Evolutionary conservation across 2,113 vertebrate genomes (phyloP).

Genomic region (Syngnathoides biaculeatus): DNA sequence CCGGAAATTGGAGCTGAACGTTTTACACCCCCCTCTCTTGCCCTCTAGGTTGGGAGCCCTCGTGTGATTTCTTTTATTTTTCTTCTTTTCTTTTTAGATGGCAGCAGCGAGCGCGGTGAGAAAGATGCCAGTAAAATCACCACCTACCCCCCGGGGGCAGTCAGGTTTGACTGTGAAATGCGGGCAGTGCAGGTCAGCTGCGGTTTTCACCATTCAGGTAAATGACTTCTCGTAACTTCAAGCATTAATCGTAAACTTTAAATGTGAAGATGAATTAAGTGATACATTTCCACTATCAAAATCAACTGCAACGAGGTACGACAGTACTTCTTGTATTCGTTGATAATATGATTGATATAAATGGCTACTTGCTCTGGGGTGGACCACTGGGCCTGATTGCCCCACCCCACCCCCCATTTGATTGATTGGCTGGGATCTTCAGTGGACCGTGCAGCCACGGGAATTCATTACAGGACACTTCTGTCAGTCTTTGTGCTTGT

Average conservation of each 20-base stretch:
- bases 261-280: background rate
- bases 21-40: constrained; percentile 7
- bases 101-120: constrained; percentile 93
- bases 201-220: constrained; percentile 98
- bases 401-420: too few relatives aligned
- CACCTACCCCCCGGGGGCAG: constrained; percentile 91
- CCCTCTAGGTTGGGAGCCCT: constrained; percentile 29
- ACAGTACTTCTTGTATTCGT: background rate
- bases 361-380: too few relatives aligned
- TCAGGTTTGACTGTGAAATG: constrained; percentile 91
- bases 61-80: background rate
- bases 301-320: too few relatives aligned
- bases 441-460: too few relatives aligned
- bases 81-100: constrained; percentile 78
- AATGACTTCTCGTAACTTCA: constrained; percentile 10
- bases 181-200: constrained; percentile 96
- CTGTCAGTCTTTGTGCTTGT: too few relatives aligned
- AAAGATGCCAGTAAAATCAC: constrained; percentile 99
- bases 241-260: background rate
- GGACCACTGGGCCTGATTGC: too few relatives aligned
- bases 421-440: too few relatives aligned
- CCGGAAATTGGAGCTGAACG: constrained; percentile 36
- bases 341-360: too few relatives aligned
- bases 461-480: too few relatives aligned
- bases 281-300: too few relatives aligned